Percentiles rank a stretch among this genome's conserved stretches.
These are phyloP conservation scores for Mobula birostris DNA, from an alignment of 2,113 vertebrate genomes.

Conservation along the genomic window DNA sequence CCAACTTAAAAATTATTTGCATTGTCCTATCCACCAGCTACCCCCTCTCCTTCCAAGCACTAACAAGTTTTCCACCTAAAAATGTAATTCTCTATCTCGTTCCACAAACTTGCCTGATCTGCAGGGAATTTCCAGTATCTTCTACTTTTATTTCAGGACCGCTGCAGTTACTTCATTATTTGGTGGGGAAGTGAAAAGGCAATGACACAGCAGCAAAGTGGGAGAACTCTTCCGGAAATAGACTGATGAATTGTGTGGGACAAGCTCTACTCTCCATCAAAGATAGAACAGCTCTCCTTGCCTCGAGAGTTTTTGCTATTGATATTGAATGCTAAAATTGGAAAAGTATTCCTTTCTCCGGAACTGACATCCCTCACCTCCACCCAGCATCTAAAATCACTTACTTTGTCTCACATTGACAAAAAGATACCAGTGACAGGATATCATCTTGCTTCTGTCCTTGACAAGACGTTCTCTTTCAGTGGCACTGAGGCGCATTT, in stretches of 20 bases:
- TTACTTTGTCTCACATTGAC: background rate
- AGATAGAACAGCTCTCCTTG: background rate
- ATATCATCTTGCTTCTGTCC: background rate
- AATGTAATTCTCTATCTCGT: too few relatives aligned
- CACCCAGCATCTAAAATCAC: background rate
- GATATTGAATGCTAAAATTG: constrained; percentile 28
- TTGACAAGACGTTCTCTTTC: background rate
- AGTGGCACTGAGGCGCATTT: background rate
- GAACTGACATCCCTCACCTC: background rate
- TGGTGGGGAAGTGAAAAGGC: background rate
- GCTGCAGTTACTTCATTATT: too few relatives aligned
- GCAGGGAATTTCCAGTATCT: too few relatives aligned
- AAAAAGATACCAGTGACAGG: background rate
- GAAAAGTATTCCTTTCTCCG: background rate
- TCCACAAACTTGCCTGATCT: too few relatives aligned
- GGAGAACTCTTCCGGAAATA: background rate
- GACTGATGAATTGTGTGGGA: background rate
- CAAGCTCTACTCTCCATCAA: background rate
- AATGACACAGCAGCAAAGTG: background rate
- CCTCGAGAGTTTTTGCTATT: background rate
- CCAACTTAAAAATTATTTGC: too few relatives aligned
- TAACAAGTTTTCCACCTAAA: too few relatives aligned
- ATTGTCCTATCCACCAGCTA: too few relatives aligned
- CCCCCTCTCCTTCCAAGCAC: too few relatives aligned
- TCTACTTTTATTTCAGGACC: too few relatives aligned